Base-by-base conservation (phyloP, 2,113 vertebrate species). In the Entomyzon cyanotis region DNA sequence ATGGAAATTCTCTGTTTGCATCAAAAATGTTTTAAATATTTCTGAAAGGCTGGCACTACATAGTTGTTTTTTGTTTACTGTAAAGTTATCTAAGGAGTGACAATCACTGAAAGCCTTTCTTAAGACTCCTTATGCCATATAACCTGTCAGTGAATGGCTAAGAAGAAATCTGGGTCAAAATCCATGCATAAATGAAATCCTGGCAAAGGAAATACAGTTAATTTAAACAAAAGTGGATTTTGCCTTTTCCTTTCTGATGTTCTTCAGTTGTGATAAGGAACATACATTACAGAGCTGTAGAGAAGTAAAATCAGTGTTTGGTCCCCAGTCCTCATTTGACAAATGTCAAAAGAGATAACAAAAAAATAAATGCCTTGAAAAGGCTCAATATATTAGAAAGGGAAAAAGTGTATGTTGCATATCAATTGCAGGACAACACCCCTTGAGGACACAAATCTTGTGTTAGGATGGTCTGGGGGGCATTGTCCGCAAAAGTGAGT, bases 341-440 rank as follows among this genome's bases (percentile, higher is more conserved):
- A 68, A 70, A 24, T 7, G 3, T 33, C 47, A 39, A 44, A 73
- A 76, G 22, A 80, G 18, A 47, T 2, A 5, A 33, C 15, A 39
- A 86, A 79, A 78, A 15, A 18, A 35, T 22, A 21, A 92, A 58
- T 25, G 13, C 7, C 21, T 90, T 1, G 0, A 13, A 35, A 19
- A 13, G 2, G 10, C 47, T 19, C 22, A 73, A 14, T 4, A 3
- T 27, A 22, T 49, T 41, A 46, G 49, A n/a, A 84, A 31, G 10
- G 20, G 1, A n/a, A 31, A 42, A 63, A 52, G 11, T 8, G 4
- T 10, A 19, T 17, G 8, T 7, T 56, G 22, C 3, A 0, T 9
- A 41, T 35, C 6, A 35, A 25, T 22, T 63, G 9, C 28, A 63
- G 39, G 41, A 63, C 11, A 62, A 10, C 18, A 10, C 25, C 77